Conservation (phyloP, 2,113 vertebrate genomes). For the Eupsittula cactorum region DNA sequence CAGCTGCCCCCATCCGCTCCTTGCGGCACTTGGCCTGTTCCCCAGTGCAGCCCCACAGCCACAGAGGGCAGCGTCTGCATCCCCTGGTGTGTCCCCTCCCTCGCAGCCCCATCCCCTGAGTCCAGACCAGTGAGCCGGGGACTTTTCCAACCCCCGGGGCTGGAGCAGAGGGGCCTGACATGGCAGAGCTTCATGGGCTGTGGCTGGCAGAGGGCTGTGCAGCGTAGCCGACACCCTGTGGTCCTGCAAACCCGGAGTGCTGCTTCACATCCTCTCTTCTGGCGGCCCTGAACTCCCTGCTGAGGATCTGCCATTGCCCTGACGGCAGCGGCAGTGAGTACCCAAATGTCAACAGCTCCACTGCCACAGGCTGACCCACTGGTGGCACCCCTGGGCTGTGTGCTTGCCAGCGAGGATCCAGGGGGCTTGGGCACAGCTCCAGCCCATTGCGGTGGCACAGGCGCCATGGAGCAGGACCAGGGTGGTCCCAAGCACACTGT, state of each 20-base stretch:
- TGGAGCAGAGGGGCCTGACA: neutral
- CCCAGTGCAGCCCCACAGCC: neutral
- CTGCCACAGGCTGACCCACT: neutral
- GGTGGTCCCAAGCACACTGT: neutral
- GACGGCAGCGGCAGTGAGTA: neutral
- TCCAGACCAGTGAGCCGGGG: rapidly evolving
- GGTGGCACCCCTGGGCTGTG: neutral
- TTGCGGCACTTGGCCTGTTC: neutral
- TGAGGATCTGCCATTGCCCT: neutral
- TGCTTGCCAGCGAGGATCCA: neutral
- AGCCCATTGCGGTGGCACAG: rapidly evolving
- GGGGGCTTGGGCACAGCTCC: rapidly evolving
- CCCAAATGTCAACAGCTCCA: neutral
- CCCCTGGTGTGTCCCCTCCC: neutral
- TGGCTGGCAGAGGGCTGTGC: neutral
- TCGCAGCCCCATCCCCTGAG: neutral
- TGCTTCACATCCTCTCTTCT: rapidly evolving
- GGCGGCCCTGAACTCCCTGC: neutral
- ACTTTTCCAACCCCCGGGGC: neutral
- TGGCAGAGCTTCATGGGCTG: rapidly evolving
- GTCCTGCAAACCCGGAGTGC: neutral
- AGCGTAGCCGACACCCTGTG: rapidly evolving
- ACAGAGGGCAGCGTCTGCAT: neutral
- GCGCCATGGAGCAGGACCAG: neutral
- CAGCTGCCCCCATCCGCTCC: neutral